These are phyloP conservation scores for Oscheius sp. DNA, from an alignment of 2,888 invertebrate species.

Conservation along the genomic window DNA sequence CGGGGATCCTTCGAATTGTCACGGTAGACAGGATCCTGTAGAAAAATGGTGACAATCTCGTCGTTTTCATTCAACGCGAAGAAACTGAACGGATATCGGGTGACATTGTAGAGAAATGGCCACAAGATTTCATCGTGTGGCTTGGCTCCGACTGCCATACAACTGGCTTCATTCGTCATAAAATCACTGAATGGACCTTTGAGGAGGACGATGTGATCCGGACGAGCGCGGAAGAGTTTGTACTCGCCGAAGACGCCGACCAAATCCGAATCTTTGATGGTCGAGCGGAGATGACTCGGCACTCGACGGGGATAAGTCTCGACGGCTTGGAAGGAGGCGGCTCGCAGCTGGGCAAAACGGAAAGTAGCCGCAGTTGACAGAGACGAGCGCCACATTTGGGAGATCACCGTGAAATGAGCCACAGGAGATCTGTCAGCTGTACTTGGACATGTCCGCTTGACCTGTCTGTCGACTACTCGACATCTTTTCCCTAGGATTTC, in stretches of 20 bases:
- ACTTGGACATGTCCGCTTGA: too few species aligned
- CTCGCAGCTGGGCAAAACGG: too few species aligned
- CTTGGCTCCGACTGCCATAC: not conserved
- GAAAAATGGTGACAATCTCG: not conserved
- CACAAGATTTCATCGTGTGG: not conserved
- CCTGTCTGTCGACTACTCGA: too few species aligned
- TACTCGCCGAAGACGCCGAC: slow-evolving; percentile 6
- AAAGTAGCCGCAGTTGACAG: too few species aligned
- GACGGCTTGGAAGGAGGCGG: too few species aligned
- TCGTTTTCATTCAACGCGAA: not conserved
- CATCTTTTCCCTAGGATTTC: too few species aligned
- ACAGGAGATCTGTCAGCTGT: too few species aligned
- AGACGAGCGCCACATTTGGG: too few species aligned
- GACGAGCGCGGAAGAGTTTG: slow-evolving; percentile 17
- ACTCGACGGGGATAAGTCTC: too few species aligned
- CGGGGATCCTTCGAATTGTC: slow-evolving; percentile 11
- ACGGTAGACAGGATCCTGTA: not conserved
- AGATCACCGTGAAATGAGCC: too few species aligned
- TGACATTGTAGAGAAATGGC: slow-evolving; percentile 7
- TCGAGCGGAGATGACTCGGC: too few species aligned
- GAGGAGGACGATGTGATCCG: slow-evolving; percentile 5
- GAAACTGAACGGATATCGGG: slow-evolving; percentile 15
- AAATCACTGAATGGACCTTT: not conserved
- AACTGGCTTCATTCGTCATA: not conserved
- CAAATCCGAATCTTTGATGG: not conserved